Evolutionary conservation across 1,140 invertebrate genomes (phyloP).

Genomic region (Caerostris extrusa): DNA sequence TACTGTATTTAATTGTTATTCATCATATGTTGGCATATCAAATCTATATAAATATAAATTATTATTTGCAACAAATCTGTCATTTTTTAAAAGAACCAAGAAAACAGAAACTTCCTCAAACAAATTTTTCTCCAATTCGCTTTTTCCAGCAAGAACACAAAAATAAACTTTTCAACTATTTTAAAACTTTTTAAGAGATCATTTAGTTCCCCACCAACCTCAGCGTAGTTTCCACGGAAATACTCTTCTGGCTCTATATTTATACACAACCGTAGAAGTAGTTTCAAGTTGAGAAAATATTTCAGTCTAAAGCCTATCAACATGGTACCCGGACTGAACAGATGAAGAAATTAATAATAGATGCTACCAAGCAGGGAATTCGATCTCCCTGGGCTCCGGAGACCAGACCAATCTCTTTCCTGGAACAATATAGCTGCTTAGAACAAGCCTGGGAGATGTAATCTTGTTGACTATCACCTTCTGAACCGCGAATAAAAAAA

Average conservation of each 20-base stretch:
- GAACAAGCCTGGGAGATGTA: constrained; percentile 41
- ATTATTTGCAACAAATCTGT: neutral
- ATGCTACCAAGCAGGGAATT: constrained; percentile 62
- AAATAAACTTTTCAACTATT: neutral
- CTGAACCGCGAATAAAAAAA: constrained; percentile 46
- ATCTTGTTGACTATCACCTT: constrained; percentile 71
- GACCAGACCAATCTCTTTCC: constrained; percentile 59
- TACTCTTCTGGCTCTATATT: constrained; percentile 8
- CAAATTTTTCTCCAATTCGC: neutral
- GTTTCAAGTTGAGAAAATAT: constrained; percentile 45
- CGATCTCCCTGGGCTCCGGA: constrained; percentile 54
- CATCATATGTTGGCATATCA: too few relatives aligned
- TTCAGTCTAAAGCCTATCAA: constrained; percentile 65
- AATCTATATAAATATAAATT: too few relatives aligned
- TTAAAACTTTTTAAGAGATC: constrained; percentile 7
- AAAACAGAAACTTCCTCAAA: neutral
- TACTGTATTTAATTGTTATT: too few relatives aligned
- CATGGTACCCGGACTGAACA: constrained; percentile 58
- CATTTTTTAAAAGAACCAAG: neutral
- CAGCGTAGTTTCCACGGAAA: neutral
- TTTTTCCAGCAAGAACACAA: neutral
- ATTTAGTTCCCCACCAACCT: neutral
- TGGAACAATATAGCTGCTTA: constrained; percentile 49
- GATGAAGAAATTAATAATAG: constrained; percentile 77
- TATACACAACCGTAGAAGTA: neutral